Percentiles rank a stretch among this genome's conserved stretches.
Conservation (phyloP, 2,888 invertebrate genomes). For the Philereme transversata region DNA sequence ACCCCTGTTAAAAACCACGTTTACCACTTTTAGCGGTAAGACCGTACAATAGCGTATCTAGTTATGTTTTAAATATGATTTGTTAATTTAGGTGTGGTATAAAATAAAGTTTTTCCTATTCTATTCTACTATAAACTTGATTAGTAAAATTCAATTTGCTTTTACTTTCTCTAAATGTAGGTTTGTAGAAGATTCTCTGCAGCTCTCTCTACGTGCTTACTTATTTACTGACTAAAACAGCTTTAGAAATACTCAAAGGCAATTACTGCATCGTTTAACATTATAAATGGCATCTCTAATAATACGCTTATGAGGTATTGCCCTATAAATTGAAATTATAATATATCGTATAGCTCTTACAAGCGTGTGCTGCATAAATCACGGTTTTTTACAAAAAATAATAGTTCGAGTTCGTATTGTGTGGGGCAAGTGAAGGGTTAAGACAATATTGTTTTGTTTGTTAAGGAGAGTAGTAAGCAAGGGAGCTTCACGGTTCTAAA, state of each 20-base stretch:
- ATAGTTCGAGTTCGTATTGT: constrained; percentile 62
- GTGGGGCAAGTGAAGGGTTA: constrained; percentile 49
- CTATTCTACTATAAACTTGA: no score
- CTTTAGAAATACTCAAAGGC: constrained; percentile 33
- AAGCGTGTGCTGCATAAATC: constrained; percentile 72
- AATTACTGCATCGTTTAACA: constrained; percentile 57
- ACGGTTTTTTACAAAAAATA: constrained; percentile 67
- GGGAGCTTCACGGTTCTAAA: no score
- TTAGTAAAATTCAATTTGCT: no score
- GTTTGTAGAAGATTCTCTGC: no score
- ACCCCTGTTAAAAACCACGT: no score
- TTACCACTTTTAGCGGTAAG: no score
- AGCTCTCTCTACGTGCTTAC: not conserved
- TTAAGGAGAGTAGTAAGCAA: not conserved
- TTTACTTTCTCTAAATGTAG: no score
- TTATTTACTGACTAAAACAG: constrained; percentile 16
- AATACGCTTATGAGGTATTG: constrained; percentile 62
- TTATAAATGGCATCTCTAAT: constrained; percentile 66
- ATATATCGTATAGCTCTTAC: constrained; percentile 69
- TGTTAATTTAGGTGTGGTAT: no score
- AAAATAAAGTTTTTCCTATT: no score
- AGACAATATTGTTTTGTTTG: constrained; percentile 5
- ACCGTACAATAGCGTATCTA: no score
- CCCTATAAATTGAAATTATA: constrained; percentile 82
- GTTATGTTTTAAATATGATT: no score